phyloP scores from a whole-genome alignment of 2,797 vertebrate species.

The Nannoperca australis region DNA sequence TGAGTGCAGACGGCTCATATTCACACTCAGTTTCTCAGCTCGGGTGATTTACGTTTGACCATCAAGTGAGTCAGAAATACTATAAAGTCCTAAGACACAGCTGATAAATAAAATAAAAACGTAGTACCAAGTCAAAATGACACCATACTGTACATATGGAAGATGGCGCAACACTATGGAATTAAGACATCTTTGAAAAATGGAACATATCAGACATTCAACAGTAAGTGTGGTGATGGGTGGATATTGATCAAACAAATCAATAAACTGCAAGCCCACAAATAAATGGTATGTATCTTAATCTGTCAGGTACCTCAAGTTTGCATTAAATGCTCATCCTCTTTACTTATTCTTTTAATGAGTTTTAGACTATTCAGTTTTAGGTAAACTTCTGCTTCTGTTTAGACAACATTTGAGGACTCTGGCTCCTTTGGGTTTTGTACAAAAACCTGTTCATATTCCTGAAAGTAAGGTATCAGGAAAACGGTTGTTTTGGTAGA shows the following conservation, averaged over 20 bases:
- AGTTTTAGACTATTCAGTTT: background rate
- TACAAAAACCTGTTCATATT: background rate
- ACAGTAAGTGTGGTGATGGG: background rate
- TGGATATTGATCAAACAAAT: background rate
- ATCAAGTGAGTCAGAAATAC: background rate
- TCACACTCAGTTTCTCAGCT: background rate
- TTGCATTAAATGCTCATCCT: background rate
- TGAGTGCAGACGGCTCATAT: slow-evolving; percentile 65
- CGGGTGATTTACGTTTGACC: background rate
- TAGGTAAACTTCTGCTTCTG: no score
- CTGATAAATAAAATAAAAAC: background rate
- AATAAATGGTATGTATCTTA: background rate
- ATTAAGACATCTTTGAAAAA: slow-evolving; percentile 14
- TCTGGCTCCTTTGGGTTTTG: no score
- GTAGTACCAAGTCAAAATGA: slow-evolving; percentile 8
- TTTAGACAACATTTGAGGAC: background rate
- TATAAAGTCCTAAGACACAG: slow-evolving; percentile 1
- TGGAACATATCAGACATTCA: background rate
- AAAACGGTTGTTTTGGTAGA: background rate
- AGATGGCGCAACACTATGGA: background rate
- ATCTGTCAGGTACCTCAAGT: background rate
- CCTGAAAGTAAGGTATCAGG: background rate
- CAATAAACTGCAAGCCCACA: background rate
- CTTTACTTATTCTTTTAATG: background rate
- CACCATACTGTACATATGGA: background rate